These are phyloP conservation scores for Kryphioiulus occultus DNA, from an alignment of 2,888 invertebrate species.

Conservation along the genomic window DNA sequence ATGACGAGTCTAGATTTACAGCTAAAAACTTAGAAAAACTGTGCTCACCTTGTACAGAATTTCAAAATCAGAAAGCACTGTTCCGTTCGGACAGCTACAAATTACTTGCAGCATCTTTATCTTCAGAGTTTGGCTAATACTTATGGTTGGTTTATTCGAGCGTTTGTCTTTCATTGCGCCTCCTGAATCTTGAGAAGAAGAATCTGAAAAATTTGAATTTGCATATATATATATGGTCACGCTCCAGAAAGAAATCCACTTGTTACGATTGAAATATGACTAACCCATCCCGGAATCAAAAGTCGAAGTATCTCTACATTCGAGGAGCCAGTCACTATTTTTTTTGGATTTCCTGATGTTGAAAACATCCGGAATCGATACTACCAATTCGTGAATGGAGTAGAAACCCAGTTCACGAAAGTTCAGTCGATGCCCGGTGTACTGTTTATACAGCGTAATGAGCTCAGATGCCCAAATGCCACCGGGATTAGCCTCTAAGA, in stretches of 20 bases:
- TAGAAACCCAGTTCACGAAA: slow-evolving; percentile 28
- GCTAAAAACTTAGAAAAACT: not conserved
- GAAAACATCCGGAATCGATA: not conserved
- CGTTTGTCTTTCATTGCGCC: too few relatives aligned
- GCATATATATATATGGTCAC: too few relatives aligned
- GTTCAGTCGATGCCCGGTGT: not conserved
- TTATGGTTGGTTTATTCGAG: not conserved
- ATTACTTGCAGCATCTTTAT: slow-evolving; percentile 7
- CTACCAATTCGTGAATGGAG: not conserved
- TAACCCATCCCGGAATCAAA: not conserved
- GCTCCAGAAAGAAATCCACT: too few relatives aligned
- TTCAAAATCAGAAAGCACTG: not conserved
- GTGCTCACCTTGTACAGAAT: not conserved
- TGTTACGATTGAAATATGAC: not conserved
- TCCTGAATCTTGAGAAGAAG: not conserved
- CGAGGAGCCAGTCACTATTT: not conserved
- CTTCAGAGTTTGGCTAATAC: not conserved
- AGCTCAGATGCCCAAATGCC: not conserved
- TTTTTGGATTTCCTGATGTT: not conserved
- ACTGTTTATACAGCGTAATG: not conserved
- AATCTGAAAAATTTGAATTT: not conserved
- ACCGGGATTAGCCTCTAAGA: not conserved
- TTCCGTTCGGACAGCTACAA: not conserved
- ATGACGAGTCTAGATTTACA: not conserved
- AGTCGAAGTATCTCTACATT: not conserved